Conservation (phyloP, 2,113 vertebrate genomes). For the Leuciscus idus region DNA sequence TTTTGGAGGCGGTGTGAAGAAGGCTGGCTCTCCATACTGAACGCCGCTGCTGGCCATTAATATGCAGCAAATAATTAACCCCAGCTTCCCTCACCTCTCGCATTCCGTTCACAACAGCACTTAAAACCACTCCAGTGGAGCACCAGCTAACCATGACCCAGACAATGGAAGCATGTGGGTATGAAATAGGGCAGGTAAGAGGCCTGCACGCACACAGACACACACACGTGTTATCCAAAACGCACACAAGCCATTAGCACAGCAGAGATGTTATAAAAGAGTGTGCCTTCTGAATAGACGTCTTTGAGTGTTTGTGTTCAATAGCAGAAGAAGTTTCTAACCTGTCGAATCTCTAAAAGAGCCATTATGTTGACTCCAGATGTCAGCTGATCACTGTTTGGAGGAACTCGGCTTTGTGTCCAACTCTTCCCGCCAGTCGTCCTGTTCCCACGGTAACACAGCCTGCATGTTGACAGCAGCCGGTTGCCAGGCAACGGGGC, state of each 20-base stretch:
- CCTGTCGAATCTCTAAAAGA: conserved; percentile 3
- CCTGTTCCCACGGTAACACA: conserved; percentile 58
- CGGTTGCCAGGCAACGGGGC: conserved; percentile 50
- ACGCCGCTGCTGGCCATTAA: conserved; percentile 47
- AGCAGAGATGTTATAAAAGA: neutral
- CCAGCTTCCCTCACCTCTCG: conserved; percentile 39
- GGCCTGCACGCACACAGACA: neutral
- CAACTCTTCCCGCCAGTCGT: conserved; percentile 9
- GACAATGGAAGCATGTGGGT: conserved; percentile 4
- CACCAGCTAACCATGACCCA: conserved; percentile 2
- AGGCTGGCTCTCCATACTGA: conserved; percentile 40
- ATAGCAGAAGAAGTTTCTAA: neutral
- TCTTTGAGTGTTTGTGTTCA: neutral
- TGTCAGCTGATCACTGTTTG: conserved; percentile 33
- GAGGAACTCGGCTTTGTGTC: conserved; percentile 9
- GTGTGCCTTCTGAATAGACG: neutral
- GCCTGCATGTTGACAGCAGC: conserved; percentile 54
- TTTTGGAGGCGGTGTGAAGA: conserved; percentile 53
- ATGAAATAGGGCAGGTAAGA: conserved; percentile 1
- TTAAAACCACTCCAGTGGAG: conserved; percentile 26
- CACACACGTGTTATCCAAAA: neutral
- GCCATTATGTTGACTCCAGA: conserved; percentile 25
- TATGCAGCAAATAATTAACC: conserved; percentile 58
- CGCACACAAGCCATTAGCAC: neutral
- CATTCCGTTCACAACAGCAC: conserved; percentile 23